phyloP scores from a whole-genome alignment of 2,888 invertebrate genomes.

The Machimus atricapillus region DNA sequence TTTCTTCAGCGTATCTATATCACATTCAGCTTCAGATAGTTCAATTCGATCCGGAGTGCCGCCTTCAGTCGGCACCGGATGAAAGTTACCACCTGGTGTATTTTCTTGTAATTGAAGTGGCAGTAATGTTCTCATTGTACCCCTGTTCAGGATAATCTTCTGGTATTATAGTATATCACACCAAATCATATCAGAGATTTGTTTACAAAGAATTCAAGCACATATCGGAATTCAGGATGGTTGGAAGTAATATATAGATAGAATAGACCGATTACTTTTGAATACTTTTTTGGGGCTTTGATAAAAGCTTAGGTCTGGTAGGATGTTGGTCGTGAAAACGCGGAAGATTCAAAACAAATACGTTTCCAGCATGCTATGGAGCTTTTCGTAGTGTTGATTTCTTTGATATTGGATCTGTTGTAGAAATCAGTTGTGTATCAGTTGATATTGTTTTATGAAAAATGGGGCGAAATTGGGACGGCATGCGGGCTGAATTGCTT shows the following conservation, averaged over 20 bases:
- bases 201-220: conserved; percentile 42
- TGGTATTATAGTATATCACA: conserved; percentile 48
- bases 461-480: conserved; percentile 63
- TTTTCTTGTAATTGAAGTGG: conserved; percentile 67
- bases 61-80: conserved; percentile 53
- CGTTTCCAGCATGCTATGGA: conserved; percentile 45
- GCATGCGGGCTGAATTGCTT: conserved; percentile 56
- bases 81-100: conserved; percentile 55
- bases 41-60: conserved; percentile 65
- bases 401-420: conserved; percentile 58
- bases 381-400: conserved; percentile 44
- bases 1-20: conserved; percentile 77
- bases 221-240: conserved; percentile 35
- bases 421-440: conserved; percentile 52
- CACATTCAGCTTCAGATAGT: conserved; percentile 75
- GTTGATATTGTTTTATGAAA: conserved; percentile 60
- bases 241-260: not conserved
- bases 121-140: conserved; percentile 69
- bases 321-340: conserved; percentile 31
- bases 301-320: conserved; percentile 25
- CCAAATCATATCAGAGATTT: conserved; percentile 45
- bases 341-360: not conserved
- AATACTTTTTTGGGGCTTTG: not conserved
- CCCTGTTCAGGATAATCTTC: conserved; percentile 56
- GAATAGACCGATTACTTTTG: conserved; percentile 16